Conservation (phyloP, 2,797 vertebrate genomes). For the Chaunax sp. region DNA sequence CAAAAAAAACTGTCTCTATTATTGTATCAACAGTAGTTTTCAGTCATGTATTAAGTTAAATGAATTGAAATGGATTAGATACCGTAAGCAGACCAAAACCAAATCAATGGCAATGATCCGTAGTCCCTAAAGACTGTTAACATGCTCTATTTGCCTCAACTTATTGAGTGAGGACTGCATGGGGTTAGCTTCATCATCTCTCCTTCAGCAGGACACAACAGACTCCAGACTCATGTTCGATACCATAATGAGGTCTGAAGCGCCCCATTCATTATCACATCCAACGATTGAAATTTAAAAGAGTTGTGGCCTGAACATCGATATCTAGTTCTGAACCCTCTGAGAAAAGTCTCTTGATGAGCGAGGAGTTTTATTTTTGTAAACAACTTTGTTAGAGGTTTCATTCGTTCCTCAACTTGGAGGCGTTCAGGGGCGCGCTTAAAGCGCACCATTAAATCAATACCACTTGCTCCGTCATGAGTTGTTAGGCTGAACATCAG, state of each 20-base stretch:
- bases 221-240: conserved; percentile 24
- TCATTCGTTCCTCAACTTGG: conserved; percentile 8
- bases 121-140: conserved; percentile 17
- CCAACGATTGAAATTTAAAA: conserved; percentile 35
- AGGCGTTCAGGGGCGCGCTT: background rate
- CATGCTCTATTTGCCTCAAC: conserved; percentile 19
- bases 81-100: conserved; percentile 13
- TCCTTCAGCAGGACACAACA: conserved; percentile 7
- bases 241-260: conserved; percentile 51
- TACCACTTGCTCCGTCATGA: background rate
- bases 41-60: background rate
- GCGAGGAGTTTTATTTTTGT: conserved; percentile 7
- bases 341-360: conserved; percentile 5
- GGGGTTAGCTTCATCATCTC: conserved; percentile 36
- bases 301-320: background rate
- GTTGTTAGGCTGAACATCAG: conserved; percentile 12
- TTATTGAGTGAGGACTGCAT: conserved; percentile 24
- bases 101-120: conserved; percentile 36
- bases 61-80: conserved; percentile 15
- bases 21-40: background rate
- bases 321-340: conserved; percentile 18
- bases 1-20: background rate
- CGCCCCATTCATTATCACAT: conserved; percentile 50
- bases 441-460: conserved; percentile 36
- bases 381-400: conserved; percentile 37